phyloP scores from a whole-genome alignment of 2,113 vertebrate species.

The Puntigrus tetrazona region DNA sequence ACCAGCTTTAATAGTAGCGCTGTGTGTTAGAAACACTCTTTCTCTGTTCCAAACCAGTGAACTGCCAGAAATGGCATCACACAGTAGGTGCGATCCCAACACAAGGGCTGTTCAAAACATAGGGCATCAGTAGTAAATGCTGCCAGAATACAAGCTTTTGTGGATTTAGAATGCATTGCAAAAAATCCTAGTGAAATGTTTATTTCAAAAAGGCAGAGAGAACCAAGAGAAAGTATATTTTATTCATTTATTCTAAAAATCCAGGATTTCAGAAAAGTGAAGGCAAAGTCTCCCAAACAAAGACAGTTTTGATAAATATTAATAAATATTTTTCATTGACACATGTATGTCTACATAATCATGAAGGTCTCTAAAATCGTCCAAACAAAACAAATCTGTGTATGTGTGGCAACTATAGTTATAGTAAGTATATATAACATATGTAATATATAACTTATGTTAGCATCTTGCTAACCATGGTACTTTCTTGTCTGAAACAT shows the following conservation, averaged over 20 bases:
- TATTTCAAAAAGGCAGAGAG: background rate
- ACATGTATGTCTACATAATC: too few relatives aligned
- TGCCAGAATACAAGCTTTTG: background rate
- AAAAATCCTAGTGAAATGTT: background rate
- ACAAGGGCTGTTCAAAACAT: background rate
- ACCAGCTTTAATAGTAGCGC: background rate
- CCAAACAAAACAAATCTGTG: too few relatives aligned
- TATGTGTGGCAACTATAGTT: too few relatives aligned
- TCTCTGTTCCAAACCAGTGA: background rate
- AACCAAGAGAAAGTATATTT: background rate
- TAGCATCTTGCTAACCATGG: too few relatives aligned
- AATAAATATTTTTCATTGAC: too few relatives aligned
- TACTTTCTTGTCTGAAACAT: too few relatives aligned
- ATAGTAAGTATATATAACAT: too few relatives aligned
- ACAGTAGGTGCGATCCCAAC: background rate
- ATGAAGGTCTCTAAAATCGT: too few relatives aligned
- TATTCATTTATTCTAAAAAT: background rate
- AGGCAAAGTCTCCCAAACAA: too few relatives aligned
- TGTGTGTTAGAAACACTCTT: background rate
- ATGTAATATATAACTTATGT: too few relatives aligned
- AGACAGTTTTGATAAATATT: too few relatives aligned
- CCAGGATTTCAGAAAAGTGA: too few relatives aligned
- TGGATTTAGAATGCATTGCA: background rate
- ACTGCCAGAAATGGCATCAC: background rate
- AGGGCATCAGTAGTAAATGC: background rate